Base-by-base conservation (phyloP, 1,140 invertebrate species). In the Popillia japonica region DNA sequence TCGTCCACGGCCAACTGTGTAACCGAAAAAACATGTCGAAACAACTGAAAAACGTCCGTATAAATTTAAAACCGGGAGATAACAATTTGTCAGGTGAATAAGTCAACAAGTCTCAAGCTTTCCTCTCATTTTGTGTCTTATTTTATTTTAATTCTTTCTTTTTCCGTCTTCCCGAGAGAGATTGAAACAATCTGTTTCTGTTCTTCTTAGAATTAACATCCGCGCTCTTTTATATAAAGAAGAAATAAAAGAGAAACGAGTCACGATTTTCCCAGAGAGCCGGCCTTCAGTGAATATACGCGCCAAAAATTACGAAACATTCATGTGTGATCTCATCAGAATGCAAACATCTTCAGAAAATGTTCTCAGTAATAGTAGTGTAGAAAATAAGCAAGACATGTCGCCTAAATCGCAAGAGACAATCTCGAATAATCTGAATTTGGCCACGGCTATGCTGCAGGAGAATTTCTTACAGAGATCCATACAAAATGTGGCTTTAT, bases 401-500 rank as follows among this genome's bases (percentile, higher is more conserved):
- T 22, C 75, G 34, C 42, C 78, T 1, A 79, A 79, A 79, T 48
- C 74, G n/a, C 75, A 76, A 72, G 78, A 79, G 20, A 9, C 48
- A n/a, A 34, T 76, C 10, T 27, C 44, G 10, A 75, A 17, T 8
- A 55, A 75, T 40, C 44, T 78, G 74, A 78, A 78, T 40, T 27
- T 78, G 40, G 78, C 48, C 11, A 55, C 48, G 0, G 48, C 78
- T 8, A 74, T 81, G 84, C 85, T 83, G 82, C 79, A 90, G 85
- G 89, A 90, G 81, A 90, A 90, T 76, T 88, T 90, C 83, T 80
- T 89, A 23, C 89, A 89, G 81, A 85, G 87, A 11, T 89, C 88
- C 2, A 86, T 92, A 23, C 91, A 92, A 83, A 92, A 90, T 81
- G 92, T 94, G 40, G 93, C 94, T 11, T 88, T 95, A 72, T 93